Evolutionary conservation across 2,797 vertebrate species (phyloP).

Genomic region (Ambastaia sidthimunki): DNA sequence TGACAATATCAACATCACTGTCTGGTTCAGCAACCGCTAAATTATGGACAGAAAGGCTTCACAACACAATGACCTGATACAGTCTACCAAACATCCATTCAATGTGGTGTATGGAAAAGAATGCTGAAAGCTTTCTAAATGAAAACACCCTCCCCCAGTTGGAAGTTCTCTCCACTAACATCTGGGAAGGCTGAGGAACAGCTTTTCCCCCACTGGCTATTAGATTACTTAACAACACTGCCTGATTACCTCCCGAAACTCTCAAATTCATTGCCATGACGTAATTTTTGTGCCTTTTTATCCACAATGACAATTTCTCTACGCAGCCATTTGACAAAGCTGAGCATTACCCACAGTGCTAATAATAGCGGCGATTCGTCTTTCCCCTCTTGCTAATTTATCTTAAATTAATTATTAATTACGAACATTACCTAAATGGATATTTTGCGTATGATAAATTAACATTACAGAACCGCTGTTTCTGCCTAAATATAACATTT

Average conservation of each 20-base stretch:
- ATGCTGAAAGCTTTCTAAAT: not conserved
- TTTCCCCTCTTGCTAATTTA: constrained; percentile 33
- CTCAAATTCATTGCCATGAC: no score
- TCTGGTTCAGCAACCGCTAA: not conserved
- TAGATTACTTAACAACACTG: not conserved
- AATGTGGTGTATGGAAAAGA: not conserved
- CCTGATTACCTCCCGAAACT: not conserved
- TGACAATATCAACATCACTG: not conserved
- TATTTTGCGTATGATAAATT: constrained; percentile 20
- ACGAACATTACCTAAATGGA: constrained; percentile 13
- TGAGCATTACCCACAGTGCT: not conserved
- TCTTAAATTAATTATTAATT: constrained; percentile 32
- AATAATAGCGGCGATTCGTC: constrained; percentile 30
- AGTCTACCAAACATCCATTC: not conserved
- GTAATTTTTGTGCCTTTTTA: not conserved
- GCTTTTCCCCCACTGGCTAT: not conserved
- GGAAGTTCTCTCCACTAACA: not conserved
- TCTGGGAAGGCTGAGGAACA: not conserved
- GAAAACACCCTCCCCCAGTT: not conserved
- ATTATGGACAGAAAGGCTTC: not conserved
- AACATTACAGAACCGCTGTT: not conserved
- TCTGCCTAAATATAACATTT: constrained; percentile 10
- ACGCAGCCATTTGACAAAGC: not conserved
- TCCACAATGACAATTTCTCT: not conserved
- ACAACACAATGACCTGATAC: no score